Evolutionary conservation across 2,113 vertebrate genomes (phyloP).

Genomic region (Bujurquina vittata): DNA sequence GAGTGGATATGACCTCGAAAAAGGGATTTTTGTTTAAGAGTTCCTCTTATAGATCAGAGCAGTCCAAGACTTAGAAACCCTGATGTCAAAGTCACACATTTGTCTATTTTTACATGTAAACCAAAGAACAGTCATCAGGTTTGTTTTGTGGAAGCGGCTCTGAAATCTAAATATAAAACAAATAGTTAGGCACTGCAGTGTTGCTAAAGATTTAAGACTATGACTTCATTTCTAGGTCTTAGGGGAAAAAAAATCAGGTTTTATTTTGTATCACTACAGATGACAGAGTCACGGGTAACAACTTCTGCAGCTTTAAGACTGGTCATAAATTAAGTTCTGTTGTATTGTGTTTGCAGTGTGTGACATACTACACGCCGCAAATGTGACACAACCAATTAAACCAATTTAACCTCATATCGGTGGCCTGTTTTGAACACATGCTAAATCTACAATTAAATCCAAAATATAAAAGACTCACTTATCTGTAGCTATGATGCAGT

Average conservation of each 20-base stretch:
- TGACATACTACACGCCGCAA: background rate
- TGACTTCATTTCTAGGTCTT: background rate
- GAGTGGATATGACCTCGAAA: background rate
- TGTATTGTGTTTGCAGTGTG: too few species aligned
- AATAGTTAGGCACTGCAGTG: background rate
- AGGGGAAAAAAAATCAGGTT: background rate
- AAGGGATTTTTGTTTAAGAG: background rate
- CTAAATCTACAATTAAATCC: background rate
- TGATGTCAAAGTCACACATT: background rate
- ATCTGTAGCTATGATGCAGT: conserved; percentile 18
- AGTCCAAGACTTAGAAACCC: background rate
- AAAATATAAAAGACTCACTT: background rate
- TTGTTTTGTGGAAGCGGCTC: background rate
- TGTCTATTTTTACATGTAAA: background rate
- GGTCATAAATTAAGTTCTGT: background rate
- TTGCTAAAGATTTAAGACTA: background rate
- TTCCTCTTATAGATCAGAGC: background rate
- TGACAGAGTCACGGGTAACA: background rate
- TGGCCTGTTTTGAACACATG: too few species aligned
- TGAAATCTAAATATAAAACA: background rate
- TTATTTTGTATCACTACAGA: background rate
- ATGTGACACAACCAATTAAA: background rate
- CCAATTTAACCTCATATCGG: too few species aligned
- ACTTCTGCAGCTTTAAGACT: too few species aligned
- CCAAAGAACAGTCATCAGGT: background rate